Evolutionary conservation across 2,797 vertebrate species (phyloP).

Genomic region (Emys orbicularis): DNA sequence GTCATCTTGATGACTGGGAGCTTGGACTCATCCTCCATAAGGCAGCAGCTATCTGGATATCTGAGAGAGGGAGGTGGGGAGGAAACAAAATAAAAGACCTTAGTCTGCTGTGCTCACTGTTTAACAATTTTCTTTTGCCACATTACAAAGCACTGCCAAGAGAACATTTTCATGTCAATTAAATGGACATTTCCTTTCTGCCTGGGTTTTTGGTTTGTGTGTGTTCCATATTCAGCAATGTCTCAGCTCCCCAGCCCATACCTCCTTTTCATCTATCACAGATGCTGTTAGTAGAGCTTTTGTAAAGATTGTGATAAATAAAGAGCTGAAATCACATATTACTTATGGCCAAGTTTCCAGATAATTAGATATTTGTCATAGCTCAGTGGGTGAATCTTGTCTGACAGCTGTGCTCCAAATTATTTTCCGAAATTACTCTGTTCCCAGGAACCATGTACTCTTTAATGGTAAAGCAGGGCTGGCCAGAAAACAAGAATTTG

Average conservation of each 20-base stretch:
- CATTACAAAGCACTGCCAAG: not conserved
- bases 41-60: not conserved
- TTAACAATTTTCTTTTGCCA: not conserved
- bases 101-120: not conserved
- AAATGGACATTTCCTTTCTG: conserved; percentile 16
- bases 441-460: not conserved
- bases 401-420: not conserved
- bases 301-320: conserved; percentile 1
- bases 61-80: not conserved
- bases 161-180: not conserved
- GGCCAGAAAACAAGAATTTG: not conserved
- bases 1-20: not conserved
- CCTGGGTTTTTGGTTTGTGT: not conserved
- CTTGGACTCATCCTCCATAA: not conserved
- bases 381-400: not conserved
- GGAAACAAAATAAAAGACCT: not conserved
- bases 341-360: not conserved
- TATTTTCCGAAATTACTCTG: not conserved
- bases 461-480: not conserved
- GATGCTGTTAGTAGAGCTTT: not conserved
- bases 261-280: not conserved
- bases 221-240: conserved; percentile 6
- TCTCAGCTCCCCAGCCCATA: not conserved
- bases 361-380: not conserved
- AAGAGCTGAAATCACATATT: not conserved